Base-by-base conservation (phyloP, 2,888 invertebrate genomes). In the Cantharis lateralis region DNA sequence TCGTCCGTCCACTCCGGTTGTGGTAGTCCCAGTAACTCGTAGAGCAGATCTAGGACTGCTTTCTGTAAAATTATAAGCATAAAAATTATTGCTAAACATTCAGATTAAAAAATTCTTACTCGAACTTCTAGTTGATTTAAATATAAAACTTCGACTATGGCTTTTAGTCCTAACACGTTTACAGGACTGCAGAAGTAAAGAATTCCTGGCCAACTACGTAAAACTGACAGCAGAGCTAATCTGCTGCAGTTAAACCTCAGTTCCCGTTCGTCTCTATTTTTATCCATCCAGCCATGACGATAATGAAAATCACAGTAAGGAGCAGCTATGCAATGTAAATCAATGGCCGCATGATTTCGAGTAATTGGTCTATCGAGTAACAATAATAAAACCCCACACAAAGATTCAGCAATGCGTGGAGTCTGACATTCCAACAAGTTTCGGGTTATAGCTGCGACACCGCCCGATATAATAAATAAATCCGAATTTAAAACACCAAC, bases 1-100 rank as follows among this genome's bases (percentile, higher is more conserved):
- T 98, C 97, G 84, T 96, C 96, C 1, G 97, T 96, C 97, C 97
- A 98, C 84, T 94, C 94, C 0, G 97, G 97, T 86, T 96, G 93
- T 64, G 95, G 95, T 81, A 98, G 89, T 76, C 95, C 94, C 82
- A 98, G 92, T 76, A 98, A 89, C 87, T 98, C 98, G 87, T 96
- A 98, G 64, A 98, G 89, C 79, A 98, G 91, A 88, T 98, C 98
- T 87, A 98, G 89, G 84, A 98, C 94, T 71, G 96, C 96, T 92
- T 96, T 95, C 96, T 96, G 88, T 7, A 89, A 88, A 13, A 66
- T n/a, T 16, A n/a, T 9, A 7, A n/a, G 2, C 9, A n/a, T n/a
- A n/a, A n/a, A 32, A 7, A 2, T 7, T n/a, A 2, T 7, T n/a
- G 9, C 1, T 0, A 1, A 9, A 20, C 0, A n/a, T 24, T 16